Base-by-base conservation (phyloP, 2,888 invertebrate species). In the Dryadula phaetusa region DNA sequence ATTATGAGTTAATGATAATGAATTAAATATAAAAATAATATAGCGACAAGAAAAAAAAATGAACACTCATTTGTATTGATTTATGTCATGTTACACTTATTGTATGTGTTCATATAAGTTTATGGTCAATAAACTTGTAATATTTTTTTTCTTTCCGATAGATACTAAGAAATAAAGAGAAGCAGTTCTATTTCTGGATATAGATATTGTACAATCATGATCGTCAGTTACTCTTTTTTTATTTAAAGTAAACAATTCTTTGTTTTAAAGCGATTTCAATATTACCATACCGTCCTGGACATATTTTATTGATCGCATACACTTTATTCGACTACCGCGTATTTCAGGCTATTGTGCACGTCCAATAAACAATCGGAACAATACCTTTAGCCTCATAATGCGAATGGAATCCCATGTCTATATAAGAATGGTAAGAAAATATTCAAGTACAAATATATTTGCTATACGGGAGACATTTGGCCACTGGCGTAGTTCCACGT, bases 311-410 rank as follows among this genome's bases (percentile, higher is more conserved):
- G 75, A 70, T 67, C 70, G 68, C 70, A 62, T 72, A 69, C 66
- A 68, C 72, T 72, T 69, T 71, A 72, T 72, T 62, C 75, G 75
- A 77, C 76, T 77, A 77, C 77, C 76, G 76, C 74, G 74, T 77
- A 75, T 75, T 75, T 75, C 76, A 77, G 71, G 70, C 70, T 71
- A 74, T 73, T 73, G 72, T 72, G 66, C 64, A 70, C 75, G 71
- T 71, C 72, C 75, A 76, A 78, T 78, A 78, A 78, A 78, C 78
- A 75, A 77, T 76, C 70, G 70, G 77, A 77, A 78, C 78, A 78
- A 78, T 78, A 77, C 77, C 77, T 76, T 75, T 74, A 76, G 73
- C 69, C 77, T 76, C 76, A 75, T 75, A 76, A 77, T 73, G 74
- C 72, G 72, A 73, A 72, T 66, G 74, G 77, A 75, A 76, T 77